Percentiles rank a stretch among this genome's conserved stretches.
Evolutionary conservation across 2,888 invertebrate species (phyloP).

Genomic region (Cosmorhoe ocellata): DNA sequence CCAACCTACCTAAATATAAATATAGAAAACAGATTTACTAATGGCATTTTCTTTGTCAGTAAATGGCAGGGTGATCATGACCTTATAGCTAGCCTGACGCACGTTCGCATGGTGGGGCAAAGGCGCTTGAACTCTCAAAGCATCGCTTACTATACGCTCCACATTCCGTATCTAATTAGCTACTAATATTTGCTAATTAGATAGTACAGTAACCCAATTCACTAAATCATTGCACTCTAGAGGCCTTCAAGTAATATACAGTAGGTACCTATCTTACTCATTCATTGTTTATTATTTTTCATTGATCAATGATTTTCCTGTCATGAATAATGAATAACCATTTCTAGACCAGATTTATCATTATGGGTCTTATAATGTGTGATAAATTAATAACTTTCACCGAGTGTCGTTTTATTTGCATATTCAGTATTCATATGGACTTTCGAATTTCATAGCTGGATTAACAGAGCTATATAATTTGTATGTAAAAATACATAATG

Average conservation of each 20-base stretch:
- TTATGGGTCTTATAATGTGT: too few relatives aligned
- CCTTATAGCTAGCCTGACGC: slow-evolving; percentile 60
- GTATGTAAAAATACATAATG: background rate
- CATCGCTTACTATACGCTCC: slow-evolving; percentile 32
- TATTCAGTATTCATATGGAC: slow-evolving; percentile 6
- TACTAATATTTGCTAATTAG: slow-evolving; percentile 49
- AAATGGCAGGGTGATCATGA: slow-evolving; percentile 55
- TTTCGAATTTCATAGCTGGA: slow-evolving; percentile 12
- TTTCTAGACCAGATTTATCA: too few relatives aligned
- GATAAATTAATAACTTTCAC: slow-evolving; percentile 8
- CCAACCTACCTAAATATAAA: background rate
- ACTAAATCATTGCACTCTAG: slow-evolving; percentile 24
- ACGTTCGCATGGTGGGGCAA: slow-evolving; percentile 61
- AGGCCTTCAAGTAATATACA: too few relatives aligned
- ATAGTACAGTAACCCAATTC: slow-evolving; percentile 38
- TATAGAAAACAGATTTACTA: background rate
- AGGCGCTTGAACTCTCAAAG: slow-evolving; percentile 67
- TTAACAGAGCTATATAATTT: background rate
- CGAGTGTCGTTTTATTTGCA: too few relatives aligned
- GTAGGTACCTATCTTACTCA: slow-evolving; percentile 9
- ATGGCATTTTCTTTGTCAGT: slow-evolving; percentile 43
- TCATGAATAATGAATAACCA: slow-evolving; percentile 7
- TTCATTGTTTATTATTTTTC: slow-evolving; percentile 12
- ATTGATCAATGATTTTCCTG: slow-evolving; percentile 16
- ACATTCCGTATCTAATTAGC: slow-evolving; percentile 47